These are phyloP conservation scores for Melanotus villosus DNA, from an alignment of 2,888 invertebrate species.

Conservation along the genomic window DNA sequence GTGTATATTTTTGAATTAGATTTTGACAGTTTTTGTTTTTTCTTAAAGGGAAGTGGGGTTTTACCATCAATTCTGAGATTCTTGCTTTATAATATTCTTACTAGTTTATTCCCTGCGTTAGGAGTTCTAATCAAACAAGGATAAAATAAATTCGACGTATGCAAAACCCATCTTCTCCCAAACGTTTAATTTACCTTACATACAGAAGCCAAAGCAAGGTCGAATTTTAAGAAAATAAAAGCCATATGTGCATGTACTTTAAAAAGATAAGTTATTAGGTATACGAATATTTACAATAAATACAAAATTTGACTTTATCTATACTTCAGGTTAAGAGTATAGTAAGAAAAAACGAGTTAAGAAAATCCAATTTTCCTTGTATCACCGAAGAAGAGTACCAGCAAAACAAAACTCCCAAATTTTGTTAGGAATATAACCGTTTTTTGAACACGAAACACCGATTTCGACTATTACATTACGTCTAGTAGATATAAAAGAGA, in stretches of 20 bases:
- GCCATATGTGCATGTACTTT: background rate
- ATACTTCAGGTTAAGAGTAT: background rate
- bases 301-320: background rate
- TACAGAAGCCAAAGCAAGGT: background rate
- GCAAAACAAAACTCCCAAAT: conserved; percentile 15
- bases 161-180: too few species aligned
- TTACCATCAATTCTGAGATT: too few species aligned
- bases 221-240: too few species aligned
- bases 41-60: too few species aligned
- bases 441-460: conserved; percentile 13
- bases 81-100: too few species aligned
- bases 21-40: too few species aligned
- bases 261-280: too few species aligned
- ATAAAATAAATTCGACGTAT: too few species aligned
- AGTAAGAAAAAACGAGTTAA: conserved; percentile 2
- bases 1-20: too few species aligned
- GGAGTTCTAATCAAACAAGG: too few species aligned
- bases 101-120: too few species aligned
- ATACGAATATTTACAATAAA: background rate
- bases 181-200: too few species aligned
- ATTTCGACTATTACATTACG: conserved; percentile 32
- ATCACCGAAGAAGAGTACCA: background rate
- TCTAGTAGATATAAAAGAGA: conserved; percentile 17
- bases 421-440: conserved; percentile 11
- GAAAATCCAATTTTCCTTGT: conserved; percentile 9